phyloP scores from a whole-genome alignment of 2,113 vertebrate genomes.

The Epinephelus moara region DNA sequence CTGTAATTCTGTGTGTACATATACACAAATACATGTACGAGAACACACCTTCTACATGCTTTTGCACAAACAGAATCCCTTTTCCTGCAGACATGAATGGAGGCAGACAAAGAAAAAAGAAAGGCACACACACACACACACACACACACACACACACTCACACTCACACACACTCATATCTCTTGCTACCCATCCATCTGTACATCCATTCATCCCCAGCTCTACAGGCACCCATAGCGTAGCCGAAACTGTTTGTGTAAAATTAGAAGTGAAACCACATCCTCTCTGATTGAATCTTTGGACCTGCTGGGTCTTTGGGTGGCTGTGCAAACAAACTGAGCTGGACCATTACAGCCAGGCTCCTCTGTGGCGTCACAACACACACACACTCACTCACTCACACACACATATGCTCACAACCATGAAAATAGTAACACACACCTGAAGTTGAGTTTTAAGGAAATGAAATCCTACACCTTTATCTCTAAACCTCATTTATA shows the following conservation, averaged over 20 bases:
- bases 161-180: background rate
- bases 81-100: constrained; percentile 34
- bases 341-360: constrained; percentile 59
- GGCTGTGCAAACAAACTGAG: constrained; percentile 72
- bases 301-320: constrained; percentile 66
- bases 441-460: constrained; percentile 24
- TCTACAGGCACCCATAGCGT: constrained; percentile 34
- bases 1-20: background rate
- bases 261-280: constrained; percentile 77
- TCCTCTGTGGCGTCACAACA: constrained; percentile 43
- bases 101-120: constrained; percentile 7
- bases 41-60: constrained; percentile 14
- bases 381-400: background rate
- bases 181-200: constrained; percentile 25
- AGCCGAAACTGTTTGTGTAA: constrained; percentile 60
- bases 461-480: constrained; percentile 46
- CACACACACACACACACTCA: background rate
- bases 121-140: background rate
- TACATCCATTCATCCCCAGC: constrained; percentile 29
- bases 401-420: no score
- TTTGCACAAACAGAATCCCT: constrained; percentile 23
- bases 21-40: background rate
- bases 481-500: constrained; percentile 39
- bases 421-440: background rate
- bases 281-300: constrained; percentile 74